These are phyloP conservation scores for Hippocampus zosterae DNA, from an alignment of 2,113 vertebrate species.

Conservation along the genomic window DNA sequence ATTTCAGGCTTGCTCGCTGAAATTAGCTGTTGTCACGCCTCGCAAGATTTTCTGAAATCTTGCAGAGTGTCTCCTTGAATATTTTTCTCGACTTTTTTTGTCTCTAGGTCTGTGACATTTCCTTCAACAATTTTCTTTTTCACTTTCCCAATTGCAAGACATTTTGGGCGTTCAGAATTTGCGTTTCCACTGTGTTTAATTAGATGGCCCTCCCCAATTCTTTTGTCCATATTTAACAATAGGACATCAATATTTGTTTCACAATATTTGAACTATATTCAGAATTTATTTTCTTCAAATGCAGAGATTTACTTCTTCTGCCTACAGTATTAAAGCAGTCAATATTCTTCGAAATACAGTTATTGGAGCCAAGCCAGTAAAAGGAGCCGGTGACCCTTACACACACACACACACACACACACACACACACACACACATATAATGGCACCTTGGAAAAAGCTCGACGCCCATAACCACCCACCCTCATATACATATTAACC, in stretches of 20 bases:
- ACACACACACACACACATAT: not conserved
- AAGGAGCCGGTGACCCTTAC: conserved; percentile 37
- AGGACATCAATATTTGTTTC: not conserved
- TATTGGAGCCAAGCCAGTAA: conserved; percentile 53
- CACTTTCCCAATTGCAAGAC: not conserved
- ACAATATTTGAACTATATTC: not conserved
- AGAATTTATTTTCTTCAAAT: not conserved
- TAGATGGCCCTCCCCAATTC: not conserved
- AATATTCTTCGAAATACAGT: conserved; percentile 49
- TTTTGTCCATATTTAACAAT: not conserved
- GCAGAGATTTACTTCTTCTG: too few relatives aligned
- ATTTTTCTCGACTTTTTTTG: not conserved
- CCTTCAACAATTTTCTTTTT: not conserved
- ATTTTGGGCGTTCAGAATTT: not conserved
- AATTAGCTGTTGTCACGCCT: not conserved
- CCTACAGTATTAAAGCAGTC: not conserved
- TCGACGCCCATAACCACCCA: conserved; percentile 16
- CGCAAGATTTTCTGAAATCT: not conserved
- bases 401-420: not conserved
- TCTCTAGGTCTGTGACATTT: too few relatives aligned
- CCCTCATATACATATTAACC: conserved; percentile 7
- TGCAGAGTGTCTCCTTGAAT: not conserved
- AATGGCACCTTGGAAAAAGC: conserved; percentile 44
- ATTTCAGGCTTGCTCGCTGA: not conserved
- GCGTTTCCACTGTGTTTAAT: not conserved